Evolutionary conservation across 1,140 invertebrate genomes (phyloP), one percentile per base, ranked within the genome.

Genomic region (Pseudomyrmex flavicornis): DNA sequence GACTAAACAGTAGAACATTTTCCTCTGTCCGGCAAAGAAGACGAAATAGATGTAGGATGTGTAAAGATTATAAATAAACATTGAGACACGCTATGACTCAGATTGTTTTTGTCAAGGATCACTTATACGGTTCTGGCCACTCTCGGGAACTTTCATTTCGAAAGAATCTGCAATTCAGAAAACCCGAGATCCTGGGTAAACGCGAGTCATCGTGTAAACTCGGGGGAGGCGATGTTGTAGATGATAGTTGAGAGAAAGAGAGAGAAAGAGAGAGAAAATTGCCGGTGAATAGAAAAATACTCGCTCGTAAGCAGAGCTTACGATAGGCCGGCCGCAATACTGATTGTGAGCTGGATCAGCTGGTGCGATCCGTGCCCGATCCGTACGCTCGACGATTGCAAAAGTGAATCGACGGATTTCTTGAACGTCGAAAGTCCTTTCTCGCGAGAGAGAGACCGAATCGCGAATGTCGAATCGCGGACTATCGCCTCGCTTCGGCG

Each of bases 331-430:
- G 50, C 48, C 15, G 48, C 35, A 35, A 7, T 35, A 7, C 35
- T 17, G 17, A 22, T 17, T 17, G 17, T 17, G 20, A 35, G n/a
- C 20, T 52, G 58, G 70, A 84, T 87, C 85, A 87, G 85, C 85
- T 88, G 88, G 48, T 56, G 68, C 72, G 76, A 65, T 48, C 13
- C 62, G 35, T 44, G 35, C 26, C 69, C 69, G 66, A 77, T 77
- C 20, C 35, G 74, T 70, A 82, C 61, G 87, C 52, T 61, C 69
- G 82, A 70, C 46, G 84, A 90, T 90, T 89, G 87, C 86, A 90
- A 91, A 89, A 90, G 88, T 82, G 87, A 90, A 90, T 87, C 63
- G 90, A 48, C 77, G 82, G 0, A 90, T 90, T 90, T 85, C 85
- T 87, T 86, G 62, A 80, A 61, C 85, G 79, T 89, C 82, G 86